These are phyloP conservation scores for Hesperophylax magnus DNA, from an alignment of 1,140 invertebrate species.

Conservation along the genomic window DNA sequence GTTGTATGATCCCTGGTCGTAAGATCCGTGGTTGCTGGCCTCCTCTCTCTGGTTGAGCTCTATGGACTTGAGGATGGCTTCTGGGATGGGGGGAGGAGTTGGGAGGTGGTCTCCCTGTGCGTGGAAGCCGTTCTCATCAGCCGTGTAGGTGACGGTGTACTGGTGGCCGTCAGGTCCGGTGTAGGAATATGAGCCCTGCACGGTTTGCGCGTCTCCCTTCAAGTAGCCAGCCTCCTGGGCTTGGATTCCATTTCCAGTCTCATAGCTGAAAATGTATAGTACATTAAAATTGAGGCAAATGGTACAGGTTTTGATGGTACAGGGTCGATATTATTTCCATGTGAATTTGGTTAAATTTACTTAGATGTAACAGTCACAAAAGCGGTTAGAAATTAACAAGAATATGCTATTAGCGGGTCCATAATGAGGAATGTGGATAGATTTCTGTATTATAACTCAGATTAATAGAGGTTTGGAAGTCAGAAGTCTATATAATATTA, in stretches of 20 bases:
- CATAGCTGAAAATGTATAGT: conserved; percentile 61
- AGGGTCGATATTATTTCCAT: background rate
- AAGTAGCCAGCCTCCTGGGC: conserved; percentile 59
- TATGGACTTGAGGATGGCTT: conserved; percentile 65
- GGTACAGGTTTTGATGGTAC: too few relatives aligned
- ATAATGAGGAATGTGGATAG: too few relatives aligned
- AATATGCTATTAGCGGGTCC: too few relatives aligned
- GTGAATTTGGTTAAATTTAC: too few relatives aligned
- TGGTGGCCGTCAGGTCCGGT: conserved; percentile 80
- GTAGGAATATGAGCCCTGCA: conserved; percentile 80
- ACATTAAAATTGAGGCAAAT: too few relatives aligned
- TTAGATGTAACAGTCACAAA: too few relatives aligned
- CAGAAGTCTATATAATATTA: too few relatives aligned
- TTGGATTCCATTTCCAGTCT: conserved; percentile 69
- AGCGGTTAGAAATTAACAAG: too few relatives aligned
- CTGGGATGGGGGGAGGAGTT: conserved; percentile 83
- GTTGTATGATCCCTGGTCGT: too few relatives aligned
- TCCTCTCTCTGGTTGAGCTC: conserved; percentile 59
- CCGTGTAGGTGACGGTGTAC: conserved; percentile 80
- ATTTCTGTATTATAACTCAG: too few relatives aligned
- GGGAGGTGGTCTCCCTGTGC: conserved; percentile 82
- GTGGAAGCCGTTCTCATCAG: conserved; percentile 85
- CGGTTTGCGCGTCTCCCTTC: conserved; percentile 74
- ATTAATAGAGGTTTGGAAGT: too few relatives aligned
- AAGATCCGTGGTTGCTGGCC: conserved; percentile 17